These are phyloP conservation scores for Bembecia ichneumoniformis DNA, from an alignment of 2,888 invertebrate species.

Conservation along the genomic window DNA sequence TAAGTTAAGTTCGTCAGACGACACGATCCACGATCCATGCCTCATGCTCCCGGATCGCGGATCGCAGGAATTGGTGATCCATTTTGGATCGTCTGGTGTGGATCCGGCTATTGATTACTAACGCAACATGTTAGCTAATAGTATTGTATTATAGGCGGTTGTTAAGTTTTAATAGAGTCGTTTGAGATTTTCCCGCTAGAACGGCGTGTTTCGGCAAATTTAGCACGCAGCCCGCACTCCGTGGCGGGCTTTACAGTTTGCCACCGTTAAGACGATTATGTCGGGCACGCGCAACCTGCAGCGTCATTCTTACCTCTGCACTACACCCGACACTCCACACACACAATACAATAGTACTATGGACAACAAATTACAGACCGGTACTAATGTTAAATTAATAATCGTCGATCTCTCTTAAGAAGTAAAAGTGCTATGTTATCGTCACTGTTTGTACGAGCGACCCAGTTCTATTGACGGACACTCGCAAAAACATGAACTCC, in stretches of 20 bases:
- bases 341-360: neutral
- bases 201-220: constrained; percentile 68
- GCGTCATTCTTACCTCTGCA: constrained; percentile 17
- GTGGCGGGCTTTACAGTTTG: constrained; percentile 67
- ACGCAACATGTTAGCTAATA: too few relatives aligned
- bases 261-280: constrained; percentile 68
- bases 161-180: constrained; percentile 23
- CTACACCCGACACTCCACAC: constrained; percentile 11
- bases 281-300: constrained; percentile 45
- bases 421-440: constrained; percentile 56
- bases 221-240: constrained; percentile 64
- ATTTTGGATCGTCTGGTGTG: too few relatives aligned
- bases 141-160: too few relatives aligned
- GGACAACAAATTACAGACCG: neutral
- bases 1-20: too few relatives aligned
- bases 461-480: constrained; percentile 48
- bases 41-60: too few relatives aligned
- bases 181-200: constrained; percentile 63
- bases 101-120: too few relatives aligned
- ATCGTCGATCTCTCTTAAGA: constrained; percentile 36
- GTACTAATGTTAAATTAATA: constrained; percentile 38
- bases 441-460: constrained; percentile 47
- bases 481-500: constrained; percentile 45
- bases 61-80: too few relatives aligned
- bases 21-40: too few relatives aligned